Base-by-base conservation (phyloP, 2,888 invertebrate genomes). In the Silvanus unidentatus region DNA sequence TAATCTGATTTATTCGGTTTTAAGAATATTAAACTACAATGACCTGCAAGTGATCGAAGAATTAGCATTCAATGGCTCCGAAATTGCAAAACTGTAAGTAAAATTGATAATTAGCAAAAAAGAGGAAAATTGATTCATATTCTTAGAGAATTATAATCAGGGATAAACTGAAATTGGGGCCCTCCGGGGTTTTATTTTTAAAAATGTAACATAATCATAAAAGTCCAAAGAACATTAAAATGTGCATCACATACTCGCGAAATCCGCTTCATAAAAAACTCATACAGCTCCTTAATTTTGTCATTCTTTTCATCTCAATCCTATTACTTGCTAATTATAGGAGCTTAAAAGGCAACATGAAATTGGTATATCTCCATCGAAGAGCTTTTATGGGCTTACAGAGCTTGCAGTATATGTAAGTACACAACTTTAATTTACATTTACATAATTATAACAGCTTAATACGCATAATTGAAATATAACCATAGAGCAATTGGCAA, bases 21-120 rank as follows among this genome's bases (percentile, higher is more conserved):
- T 73, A 52, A 87, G 86, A 58, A 77, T 84, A 54, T 70, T 89
- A 57, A 84, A 84, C 69, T 84, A 84, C 73, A 88, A 88, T 68
- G 72, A 79, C 42, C 76, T 89, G 48, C 77, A 77, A 60, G 77
- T 76, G 39, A 80, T 89, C 16, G 84, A 85, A 40, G 82, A 82
- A 48, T 78, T 78, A 51, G 85, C 87, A 1, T 89, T 89, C 68
- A 78, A 79, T 64, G 86, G 86, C 54, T 85, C 88, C 1, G 79
- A 86, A 69, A 86, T 89, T 60, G 76, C 75, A n/a, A 73, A 73
- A 60, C 58, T 79, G 78, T 79, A 65, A 76, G 78, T 74, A 53
- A 39, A 16, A 16, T 16, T 14, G n/a, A n/a, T n/a, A n/a, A n/a
- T n/a, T n/a, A n/a, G n/a, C n/a, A 12, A 34, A 4, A 34, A 10